phyloP scores from a whole-genome alignment of 1,140 invertebrate genomes.

The Drosophila sproati region DNA sequence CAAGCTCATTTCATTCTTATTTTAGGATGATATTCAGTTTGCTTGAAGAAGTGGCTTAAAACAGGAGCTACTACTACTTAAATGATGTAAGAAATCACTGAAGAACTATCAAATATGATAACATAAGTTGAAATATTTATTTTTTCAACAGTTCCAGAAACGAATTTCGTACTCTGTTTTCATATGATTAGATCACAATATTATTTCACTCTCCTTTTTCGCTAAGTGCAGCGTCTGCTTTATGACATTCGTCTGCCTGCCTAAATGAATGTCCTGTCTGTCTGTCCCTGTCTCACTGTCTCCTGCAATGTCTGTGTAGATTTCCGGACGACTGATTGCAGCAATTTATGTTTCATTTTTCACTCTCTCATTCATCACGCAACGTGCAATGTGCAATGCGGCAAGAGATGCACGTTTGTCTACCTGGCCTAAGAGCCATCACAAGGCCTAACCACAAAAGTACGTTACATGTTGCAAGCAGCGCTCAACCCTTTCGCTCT shows the following conservation, averaged over 20 bases:
- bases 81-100: no score
- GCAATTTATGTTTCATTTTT: slow-evolving; percentile 74
- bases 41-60: no score
- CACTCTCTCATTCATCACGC: slow-evolving; percentile 80
- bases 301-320: slow-evolving; percentile 65
- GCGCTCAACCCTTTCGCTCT: slow-evolving; percentile 34
- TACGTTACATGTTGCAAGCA: slow-evolving; percentile 24
- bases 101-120: no score
- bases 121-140: no score
- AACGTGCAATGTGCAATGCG: slow-evolving; percentile 63
- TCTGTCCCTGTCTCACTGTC: slow-evolving; percentile 32
- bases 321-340: slow-evolving; percentile 81
- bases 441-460: slow-evolving; percentile 25
- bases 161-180: no score
- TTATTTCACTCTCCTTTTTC: no score
- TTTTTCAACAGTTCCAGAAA: no score
- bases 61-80: no score
- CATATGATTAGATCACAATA: no score
- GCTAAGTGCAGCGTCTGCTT: slow-evolving; percentile 21
- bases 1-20: no score
- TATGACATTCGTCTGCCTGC: slow-evolving; percentile 54
- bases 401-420: slow-evolving; percentile 12
- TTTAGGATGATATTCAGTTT: no score
- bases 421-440: slow-evolving; percentile 17
- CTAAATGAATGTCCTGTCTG: slow-evolving; percentile 44